Evolutionary conservation across 2,797 vertebrate species (phyloP).

Genomic region (Acanthurus tractus): DNA sequence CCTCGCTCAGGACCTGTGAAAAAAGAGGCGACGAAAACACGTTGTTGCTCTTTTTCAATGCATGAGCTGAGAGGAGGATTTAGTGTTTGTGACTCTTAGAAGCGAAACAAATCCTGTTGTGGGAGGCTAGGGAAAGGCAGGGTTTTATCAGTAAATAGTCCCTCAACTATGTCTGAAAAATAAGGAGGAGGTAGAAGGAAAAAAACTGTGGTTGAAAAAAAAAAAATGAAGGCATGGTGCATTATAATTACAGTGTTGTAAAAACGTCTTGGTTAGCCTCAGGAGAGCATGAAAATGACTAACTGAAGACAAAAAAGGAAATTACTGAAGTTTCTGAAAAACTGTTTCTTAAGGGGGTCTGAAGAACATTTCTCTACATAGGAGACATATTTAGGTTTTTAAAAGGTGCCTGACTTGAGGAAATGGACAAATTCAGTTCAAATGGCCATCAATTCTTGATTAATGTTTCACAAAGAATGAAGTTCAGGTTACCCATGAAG

Average conservation of each 20-base stretch:
- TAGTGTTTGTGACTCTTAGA: slow-evolving; percentile 18
- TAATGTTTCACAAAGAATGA: not conserved
- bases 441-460: not conserved
- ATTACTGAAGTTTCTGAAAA: slow-evolving; percentile 33
- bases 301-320: slow-evolving; percentile 17
- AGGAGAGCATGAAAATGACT: slow-evolving; percentile 65
- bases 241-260: not conserved
- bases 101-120: slow-evolving; percentile 38
- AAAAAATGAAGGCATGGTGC: slow-evolving; percentile 6
- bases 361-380: not conserved
- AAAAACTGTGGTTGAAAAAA: not conserved
- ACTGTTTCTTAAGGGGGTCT: slow-evolving; percentile 70
- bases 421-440: not conserved
- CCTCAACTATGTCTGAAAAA: slow-evolving; percentile 4
- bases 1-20: slow-evolving; percentile 92
- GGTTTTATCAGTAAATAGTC: slow-evolving; percentile 17
- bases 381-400: not conserved
- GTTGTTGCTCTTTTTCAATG: not conserved
- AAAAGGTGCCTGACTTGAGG: not conserved
- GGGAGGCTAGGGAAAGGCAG: slow-evolving; percentile 29
- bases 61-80: not conserved
- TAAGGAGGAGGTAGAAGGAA: not conserved
- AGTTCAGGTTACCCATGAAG: not conserved
- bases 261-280: slow-evolving; percentile 43
- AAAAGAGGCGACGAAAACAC: slow-evolving; percentile 38